A percentile compares a stretch with the other conserved stretches of the same genome.
These are phyloP conservation scores for Digitonthophagus gazella DNA, from an alignment of 2,888 invertebrate species.

Conservation along the genomic window DNA sequence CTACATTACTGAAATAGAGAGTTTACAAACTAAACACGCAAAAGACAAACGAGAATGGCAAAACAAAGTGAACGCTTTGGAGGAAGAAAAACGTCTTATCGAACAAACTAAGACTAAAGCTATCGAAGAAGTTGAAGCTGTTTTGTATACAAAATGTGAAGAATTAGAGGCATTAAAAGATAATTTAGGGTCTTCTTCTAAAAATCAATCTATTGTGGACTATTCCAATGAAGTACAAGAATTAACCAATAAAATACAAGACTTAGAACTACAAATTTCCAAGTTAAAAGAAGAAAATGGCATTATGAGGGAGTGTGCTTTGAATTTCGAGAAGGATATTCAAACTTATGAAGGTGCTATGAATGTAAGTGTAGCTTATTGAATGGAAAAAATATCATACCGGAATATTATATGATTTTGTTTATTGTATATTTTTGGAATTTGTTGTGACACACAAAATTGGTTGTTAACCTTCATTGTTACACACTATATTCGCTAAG, in stretches of 20 bases:
- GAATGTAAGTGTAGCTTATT: constrained; percentile 19
- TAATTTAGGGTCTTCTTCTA: neutral
- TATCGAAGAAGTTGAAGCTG: constrained; percentile 31
- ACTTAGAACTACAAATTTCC: constrained; percentile 21
- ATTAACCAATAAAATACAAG: constrained; percentile 22
- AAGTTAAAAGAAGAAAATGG: constrained; percentile 16
- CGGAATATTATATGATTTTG: neutral
- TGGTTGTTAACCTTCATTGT: too few species aligned
- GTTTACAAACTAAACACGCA: constrained; percentile 22
- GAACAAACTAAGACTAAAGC: constrained; percentile 18
- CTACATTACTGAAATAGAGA: constrained; percentile 32
- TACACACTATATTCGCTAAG: too few species aligned
- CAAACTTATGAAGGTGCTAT: constrained; percentile 15
- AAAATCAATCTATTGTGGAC: neutral
- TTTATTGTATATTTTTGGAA: too few species aligned
- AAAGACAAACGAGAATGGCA: constrained; percentile 19
- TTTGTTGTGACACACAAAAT: too few species aligned
- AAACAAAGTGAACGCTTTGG: constrained; percentile 24
- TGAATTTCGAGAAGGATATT: constrained; percentile 33
- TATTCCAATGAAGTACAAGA: constrained; percentile 18
- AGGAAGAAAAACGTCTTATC: constrained; percentile 19
- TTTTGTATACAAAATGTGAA: constrained; percentile 19
- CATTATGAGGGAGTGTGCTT: constrained; percentile 31
- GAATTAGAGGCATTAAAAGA: constrained; percentile 21
- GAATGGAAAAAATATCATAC: neutral